These are phyloP conservation scores for Hapalemur alaotrensis DNA, from an alignment of 2,797 vertebrate species.

Conservation along the genomic window DNA sequence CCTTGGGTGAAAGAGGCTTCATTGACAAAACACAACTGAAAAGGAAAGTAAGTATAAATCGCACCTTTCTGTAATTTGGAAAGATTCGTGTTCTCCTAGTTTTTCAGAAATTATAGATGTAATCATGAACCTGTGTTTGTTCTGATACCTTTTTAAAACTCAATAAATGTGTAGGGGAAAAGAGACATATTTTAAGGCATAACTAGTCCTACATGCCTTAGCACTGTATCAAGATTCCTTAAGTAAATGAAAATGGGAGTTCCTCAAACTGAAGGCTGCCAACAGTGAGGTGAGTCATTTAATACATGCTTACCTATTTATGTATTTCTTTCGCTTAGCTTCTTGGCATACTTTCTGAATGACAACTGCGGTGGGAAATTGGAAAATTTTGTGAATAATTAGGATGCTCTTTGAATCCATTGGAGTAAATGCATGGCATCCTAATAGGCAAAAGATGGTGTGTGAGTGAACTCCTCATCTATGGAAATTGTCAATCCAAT, in stretches of 20 bases:
- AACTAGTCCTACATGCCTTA: background rate
- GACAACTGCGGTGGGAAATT: background rate
- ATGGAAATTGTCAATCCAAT: slow-evolving; percentile 45
- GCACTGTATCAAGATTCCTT: background rate
- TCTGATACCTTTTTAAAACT: background rate
- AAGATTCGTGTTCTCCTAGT: background rate
- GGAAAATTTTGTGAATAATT: slow-evolving; percentile 44
- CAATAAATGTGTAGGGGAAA: background rate
- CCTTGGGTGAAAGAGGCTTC: background rate
- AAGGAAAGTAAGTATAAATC: background rate
- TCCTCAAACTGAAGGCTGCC: background rate
- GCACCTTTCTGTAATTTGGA: background rate
- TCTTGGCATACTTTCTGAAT: slow-evolving; percentile 5
- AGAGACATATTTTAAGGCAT: background rate
- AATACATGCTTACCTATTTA: background rate
- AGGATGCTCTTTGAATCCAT: background rate
- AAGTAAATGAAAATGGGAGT: background rate
- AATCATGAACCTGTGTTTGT: background rate
- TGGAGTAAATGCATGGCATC: background rate
- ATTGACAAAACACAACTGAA: background rate
- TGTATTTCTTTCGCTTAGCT: background rate
- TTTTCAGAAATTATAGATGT: background rate
- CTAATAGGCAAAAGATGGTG: background rate
- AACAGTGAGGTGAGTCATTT: background rate
- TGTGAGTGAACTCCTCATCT: background rate